Conservation (phyloP, 2,888 invertebrate genomes). For the Morinoia aosen region DNA sequence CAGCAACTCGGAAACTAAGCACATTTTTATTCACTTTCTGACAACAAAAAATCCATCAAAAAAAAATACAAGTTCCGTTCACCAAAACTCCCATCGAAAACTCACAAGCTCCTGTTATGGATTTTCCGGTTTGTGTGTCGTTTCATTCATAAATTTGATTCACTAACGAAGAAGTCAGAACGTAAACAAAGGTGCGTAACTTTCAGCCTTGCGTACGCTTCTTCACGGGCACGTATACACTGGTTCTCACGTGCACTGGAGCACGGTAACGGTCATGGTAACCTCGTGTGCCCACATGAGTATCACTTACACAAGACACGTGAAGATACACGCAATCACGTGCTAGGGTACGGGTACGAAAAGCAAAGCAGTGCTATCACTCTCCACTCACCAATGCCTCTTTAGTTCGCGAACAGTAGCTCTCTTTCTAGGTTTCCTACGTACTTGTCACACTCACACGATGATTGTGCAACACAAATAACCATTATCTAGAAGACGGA, state of each 20-base stretch:
- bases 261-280: not conserved
- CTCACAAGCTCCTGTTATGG: too few species aligned
- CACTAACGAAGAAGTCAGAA: too few species aligned
- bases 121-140: too few species aligned
- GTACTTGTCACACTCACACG: not conserved
- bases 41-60: too few species aligned
- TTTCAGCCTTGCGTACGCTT: too few species aligned
- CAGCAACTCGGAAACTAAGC: too few species aligned
- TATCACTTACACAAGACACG: not conserved
- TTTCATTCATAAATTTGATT: too few species aligned
- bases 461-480: not conserved
- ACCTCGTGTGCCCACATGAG: too few species aligned
- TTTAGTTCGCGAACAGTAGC: slow-evolving; percentile 10
- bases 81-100: too few species aligned
- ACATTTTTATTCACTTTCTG: too few species aligned
- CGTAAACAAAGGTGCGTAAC: too few species aligned
- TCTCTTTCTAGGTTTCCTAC: not conserved
- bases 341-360: not conserved
- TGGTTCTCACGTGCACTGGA: not conserved
- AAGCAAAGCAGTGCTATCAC: not conserved
- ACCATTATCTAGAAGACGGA: not conserved
- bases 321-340: not conserved
- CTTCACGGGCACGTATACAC: not conserved
- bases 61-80: too few species aligned
- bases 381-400: not conserved